Evolutionary conservation across 2,797 vertebrate genomes (phyloP).

Genomic region (Capromys pilorides): DNA sequence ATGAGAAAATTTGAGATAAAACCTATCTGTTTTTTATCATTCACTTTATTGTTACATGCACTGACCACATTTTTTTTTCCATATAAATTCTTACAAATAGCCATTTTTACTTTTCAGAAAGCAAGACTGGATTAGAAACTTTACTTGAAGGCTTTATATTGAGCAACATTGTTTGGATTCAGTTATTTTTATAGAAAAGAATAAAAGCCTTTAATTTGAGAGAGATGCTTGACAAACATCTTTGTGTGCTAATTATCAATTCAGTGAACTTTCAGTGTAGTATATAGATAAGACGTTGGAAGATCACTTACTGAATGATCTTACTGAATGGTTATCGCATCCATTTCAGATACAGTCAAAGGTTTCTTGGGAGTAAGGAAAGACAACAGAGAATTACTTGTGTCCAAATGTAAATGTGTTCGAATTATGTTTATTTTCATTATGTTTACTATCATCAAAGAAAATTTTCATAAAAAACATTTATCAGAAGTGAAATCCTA

Average conservation of each 20-base stretch:
- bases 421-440: slow-evolving; percentile 58
- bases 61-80: neutral
- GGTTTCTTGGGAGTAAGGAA: slow-evolving; percentile 20
- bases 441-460: neutral
- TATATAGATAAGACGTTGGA: neutral
- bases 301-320: neutral
- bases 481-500: slow-evolving; percentile 61
- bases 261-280: slow-evolving; percentile 19
- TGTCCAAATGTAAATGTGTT: slow-evolving; percentile 12
- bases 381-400: slow-evolving; percentile 11
- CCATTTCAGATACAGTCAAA: slow-evolving; percentile 41
- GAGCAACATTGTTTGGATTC: neutral
- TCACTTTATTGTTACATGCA: neutral
- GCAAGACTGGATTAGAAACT: neutral
- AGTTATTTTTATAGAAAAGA: neutral
- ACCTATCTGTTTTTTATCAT: neutral
- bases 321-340: neutral
- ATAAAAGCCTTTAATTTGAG: neutral
- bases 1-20: neutral
- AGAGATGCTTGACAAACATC: neutral
- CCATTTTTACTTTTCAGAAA: slow-evolving; percentile 8
- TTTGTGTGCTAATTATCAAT: neutral
- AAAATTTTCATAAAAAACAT: slow-evolving; percentile 62
- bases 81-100: neutral
- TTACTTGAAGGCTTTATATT: slow-evolving; percentile 22